Percentiles rank a stretch among this genome's conserved stretches.
Evolutionary conservation across 2,888 invertebrate species (phyloP).

Genomic region (Hydropsyche betteni): DNA sequence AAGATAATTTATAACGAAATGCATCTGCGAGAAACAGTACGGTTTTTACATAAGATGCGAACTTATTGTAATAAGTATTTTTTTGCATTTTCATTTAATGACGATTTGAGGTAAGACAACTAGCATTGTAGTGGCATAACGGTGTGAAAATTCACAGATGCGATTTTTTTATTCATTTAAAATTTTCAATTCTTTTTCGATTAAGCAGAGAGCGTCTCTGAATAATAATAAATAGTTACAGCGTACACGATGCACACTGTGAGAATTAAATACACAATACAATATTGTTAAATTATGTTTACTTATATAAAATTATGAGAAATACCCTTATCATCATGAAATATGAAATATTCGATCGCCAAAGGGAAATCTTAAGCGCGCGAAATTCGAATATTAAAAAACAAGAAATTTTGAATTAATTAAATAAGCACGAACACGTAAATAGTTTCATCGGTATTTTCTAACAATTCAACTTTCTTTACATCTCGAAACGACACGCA

Average conservation of each 20-base stretch:
- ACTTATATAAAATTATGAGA: conserved; percentile 37
- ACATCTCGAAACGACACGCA: conserved; percentile 10
- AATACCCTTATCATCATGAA: conserved; percentile 8
- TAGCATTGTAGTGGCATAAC: neutral
- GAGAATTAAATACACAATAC: conserved; percentile 28
- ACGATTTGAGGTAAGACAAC: too few relatives aligned
- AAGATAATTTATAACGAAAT: too few relatives aligned
- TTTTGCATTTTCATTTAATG: too few relatives aligned
- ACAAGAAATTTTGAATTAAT: too few relatives aligned
- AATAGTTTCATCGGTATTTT: conserved; percentile 18
- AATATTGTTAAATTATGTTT: conserved; percentile 36
- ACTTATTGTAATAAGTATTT: too few relatives aligned
- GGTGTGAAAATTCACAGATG: conserved; percentile 21
- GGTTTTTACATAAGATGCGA: too few relatives aligned
- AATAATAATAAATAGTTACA: too few relatives aligned
- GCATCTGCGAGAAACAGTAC: too few relatives aligned
- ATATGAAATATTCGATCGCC: too few relatives aligned
- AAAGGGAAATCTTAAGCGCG: too few relatives aligned
- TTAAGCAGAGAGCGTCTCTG: too few relatives aligned
- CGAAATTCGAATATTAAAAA: too few relatives aligned
- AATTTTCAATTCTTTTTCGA: conserved; percentile 1
- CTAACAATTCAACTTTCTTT: conserved; percentile 24
- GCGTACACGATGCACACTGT: conserved; percentile 13
- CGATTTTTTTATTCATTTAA: neutral
- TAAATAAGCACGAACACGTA: neutral